Conservation (phyloP, 2,113 vertebrate genomes). For the Tautogolabrus adspersus region DNA sequence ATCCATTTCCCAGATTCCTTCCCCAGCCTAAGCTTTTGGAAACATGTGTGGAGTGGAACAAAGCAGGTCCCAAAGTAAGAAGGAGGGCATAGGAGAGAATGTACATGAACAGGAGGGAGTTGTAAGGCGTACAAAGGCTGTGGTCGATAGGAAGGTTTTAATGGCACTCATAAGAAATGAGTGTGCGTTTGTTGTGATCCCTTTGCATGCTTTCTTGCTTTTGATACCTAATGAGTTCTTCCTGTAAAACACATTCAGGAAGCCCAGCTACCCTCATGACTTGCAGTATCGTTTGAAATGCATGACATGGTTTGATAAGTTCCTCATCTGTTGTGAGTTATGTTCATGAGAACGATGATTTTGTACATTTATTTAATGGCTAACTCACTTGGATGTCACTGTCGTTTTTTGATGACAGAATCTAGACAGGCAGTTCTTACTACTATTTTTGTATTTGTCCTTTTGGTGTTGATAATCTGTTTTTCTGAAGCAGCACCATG, state of each 20-base stretch:
- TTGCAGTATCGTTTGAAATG: neutral
- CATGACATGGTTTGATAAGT: neutral
- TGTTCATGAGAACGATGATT: neutral
- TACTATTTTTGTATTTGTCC: neutral
- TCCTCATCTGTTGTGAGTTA: constrained; percentile 18
- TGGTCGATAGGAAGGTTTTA: too few relatives aligned
- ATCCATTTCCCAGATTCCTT: neutral
- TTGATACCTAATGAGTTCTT: neutral
- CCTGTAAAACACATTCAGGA: neutral
- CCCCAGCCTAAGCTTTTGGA: too few relatives aligned
- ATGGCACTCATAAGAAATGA: neutral
- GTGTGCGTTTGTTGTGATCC: neutral
- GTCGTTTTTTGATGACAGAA: neutral
- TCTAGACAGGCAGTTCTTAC: neutral
- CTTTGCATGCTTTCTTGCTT: neutral
- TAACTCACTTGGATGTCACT: neutral
- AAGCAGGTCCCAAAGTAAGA: too few relatives aligned
- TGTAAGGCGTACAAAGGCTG: too few relatives aligned
- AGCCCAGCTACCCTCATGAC: neutral
- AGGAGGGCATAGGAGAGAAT: too few relatives aligned
- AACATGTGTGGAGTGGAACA: too few relatives aligned
- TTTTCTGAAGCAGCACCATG: neutral
- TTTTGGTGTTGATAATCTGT: neutral
- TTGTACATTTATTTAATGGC: neutral
- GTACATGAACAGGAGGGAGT: too few relatives aligned